Evolutionary conservation across 2,113 vertebrate genomes (phyloP).

Genomic region (Ailurus styani): DNA sequence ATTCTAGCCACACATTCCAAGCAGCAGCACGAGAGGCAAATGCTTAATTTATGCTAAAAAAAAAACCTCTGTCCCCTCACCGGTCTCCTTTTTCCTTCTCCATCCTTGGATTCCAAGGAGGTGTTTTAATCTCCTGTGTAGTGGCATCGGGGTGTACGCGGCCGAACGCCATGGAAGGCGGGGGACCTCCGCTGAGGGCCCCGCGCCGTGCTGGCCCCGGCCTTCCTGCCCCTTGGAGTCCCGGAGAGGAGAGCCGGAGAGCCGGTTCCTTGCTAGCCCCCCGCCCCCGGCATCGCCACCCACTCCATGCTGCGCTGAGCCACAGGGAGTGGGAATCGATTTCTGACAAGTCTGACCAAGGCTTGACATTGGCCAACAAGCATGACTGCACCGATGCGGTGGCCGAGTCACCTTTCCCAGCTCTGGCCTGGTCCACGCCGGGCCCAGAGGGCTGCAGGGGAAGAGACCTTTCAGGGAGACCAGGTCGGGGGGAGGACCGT

Average conservation of each 20-base stretch:
- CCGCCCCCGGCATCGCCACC: too few species aligned
- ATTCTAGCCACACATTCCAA: too few species aligned
- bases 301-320: fast-evolving
- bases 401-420: neutral
- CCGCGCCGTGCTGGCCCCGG: neutral
- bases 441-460: neutral
- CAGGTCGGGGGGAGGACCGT: neutral
- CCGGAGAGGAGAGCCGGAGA: neutral
- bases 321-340: too few species aligned
- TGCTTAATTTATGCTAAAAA: neutral
- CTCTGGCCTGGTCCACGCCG: neutral
- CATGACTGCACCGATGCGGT: fast-evolving
- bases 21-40: neutral
- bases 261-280: too few species aligned
- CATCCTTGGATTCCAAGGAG: neutral
- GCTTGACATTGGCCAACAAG: neutral
- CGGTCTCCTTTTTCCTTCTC: neutral
- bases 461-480: neutral
- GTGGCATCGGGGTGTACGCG: fast-evolving
- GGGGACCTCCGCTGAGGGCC: neutral
- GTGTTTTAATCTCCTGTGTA: neutral
- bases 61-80: neutral
- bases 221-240: too few species aligned
- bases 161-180: neutral
- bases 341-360: neutral